phyloP scores from a whole-genome alignment of 1,140 invertebrate species.

The Drosophila mauritiana region DNA sequence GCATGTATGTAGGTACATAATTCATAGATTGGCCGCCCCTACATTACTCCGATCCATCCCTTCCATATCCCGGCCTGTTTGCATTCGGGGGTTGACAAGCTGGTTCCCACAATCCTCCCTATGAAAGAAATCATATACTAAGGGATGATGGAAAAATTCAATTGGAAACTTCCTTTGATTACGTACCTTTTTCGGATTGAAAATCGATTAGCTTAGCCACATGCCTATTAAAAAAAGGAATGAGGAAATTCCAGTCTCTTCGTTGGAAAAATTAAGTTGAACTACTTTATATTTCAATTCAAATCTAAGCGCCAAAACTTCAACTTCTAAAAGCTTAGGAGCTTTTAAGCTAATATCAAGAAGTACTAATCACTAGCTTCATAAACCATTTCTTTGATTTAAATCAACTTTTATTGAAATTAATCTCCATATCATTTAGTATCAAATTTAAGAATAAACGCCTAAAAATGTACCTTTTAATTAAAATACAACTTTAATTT shows the following conservation, averaged over 20 bases:
- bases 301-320: too few species aligned
- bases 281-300: too few species aligned
- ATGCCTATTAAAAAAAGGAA: too few species aligned
- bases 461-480: neutral
- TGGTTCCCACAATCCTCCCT: constrained; percentile 23
- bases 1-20: constrained; percentile 49
- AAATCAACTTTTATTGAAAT: neutral
- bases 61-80: constrained; percentile 2
- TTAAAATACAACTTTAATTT: constrained; percentile 12
- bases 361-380: too few species aligned
- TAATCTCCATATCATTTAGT: neutral
- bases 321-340: too few species aligned
- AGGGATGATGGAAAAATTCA: constrained; percentile 16
- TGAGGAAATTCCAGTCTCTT: too few species aligned
- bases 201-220: too few species aligned
- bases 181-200: neutral
- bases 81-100: constrained; percentile 25
- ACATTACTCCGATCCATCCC: constrained; percentile 23
- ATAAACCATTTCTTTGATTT: neutral
- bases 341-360: too few species aligned
- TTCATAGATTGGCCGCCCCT: constrained; percentile 61
- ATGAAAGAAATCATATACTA: neutral
- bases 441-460: constrained; percentile 6
- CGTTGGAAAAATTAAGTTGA: too few species aligned
- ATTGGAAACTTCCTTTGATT: constrained; percentile 11